Base-by-base conservation (phyloP, 2,888 invertebrate species). In the Drosophila acutilabella region DNA sequence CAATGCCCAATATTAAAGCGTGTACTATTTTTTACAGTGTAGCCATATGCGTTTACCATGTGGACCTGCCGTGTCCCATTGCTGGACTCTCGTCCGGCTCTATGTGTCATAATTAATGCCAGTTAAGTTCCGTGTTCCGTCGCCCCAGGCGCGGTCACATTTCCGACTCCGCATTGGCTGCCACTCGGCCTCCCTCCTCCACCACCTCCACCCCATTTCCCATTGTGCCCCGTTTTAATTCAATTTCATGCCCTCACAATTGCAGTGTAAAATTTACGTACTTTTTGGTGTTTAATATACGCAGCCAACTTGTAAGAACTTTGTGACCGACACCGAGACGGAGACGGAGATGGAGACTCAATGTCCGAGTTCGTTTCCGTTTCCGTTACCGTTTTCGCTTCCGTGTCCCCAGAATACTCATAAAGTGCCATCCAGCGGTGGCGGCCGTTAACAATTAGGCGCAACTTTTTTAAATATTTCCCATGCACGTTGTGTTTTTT, bases 61-160 rank as follows among this genome's bases (percentile, higher is more conserved):
- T 16, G 66, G 50, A 54, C 72, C 54, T 67, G 70, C 81, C 70
- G 78, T 70, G 67, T 76, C 70, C 75, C 75, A 70, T 62, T 60
- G 70, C 68, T 61, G 56, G 44, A 45, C 48, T 41, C 60, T 47
- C 30, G 50, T 44, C 53, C 44, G 53, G 58, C 71, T 20, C 56
- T 66, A 66, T 74, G 74, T 52, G 72, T 80, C 88, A 89, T 89
- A 84, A 89, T 88, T 89, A 88, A 89, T 86, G 84, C 82, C 78
- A 79, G 79, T 88, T 87, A 89, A 89, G 86, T 78, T 81, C 75
- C 71, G 75, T 76, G 81, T 80, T 81, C 73, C 75, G 70, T 70
- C 74, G 80, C 81, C 80, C 66, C 78, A 77, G 85, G 78, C 78
- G 78, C 67, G 80, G 67, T 60, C 71, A 73, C 74, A 65, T 74